Evolutionary conservation across 2,113 vertebrate genomes (phyloP), one percentile per base, ranked within the genome.

Genomic region (Oreotrochilus melanogaster): DNA sequence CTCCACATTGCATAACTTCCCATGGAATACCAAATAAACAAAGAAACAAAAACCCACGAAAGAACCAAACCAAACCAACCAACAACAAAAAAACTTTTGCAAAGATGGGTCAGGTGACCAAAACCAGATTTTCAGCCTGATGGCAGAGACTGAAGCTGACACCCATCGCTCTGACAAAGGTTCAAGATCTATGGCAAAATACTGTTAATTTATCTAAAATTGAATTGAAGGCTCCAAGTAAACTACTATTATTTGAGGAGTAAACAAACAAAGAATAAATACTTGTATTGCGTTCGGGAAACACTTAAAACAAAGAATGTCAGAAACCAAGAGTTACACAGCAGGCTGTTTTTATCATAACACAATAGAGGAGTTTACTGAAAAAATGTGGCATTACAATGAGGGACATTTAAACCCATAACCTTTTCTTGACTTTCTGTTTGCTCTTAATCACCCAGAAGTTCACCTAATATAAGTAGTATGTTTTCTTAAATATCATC

Each of bases 341-440:
- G 12, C 15, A 64, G 62, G 6, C 3, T 51, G 24, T 9, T 89
- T 84, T 87, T 61, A 31, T 78, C 60, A 75, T n/a, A 64, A 19
- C 28, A 28, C 42, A 69, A 86, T 86, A 48, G 39, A 94, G 27
- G 51, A 78, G 47, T 64, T 78, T 54, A n/a, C 33, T 27, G 60
- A 78, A 88, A 91, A 88, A 72, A 45, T 7, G 18, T 74, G n/a
- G 65, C 89, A 93, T 84, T 89, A 84, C 48, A 69, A 39, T 28
- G 39, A 87, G 39, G 30, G 78, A 72, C 30, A 84, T 53, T 92
- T 91, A 78, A 71, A 51, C 35, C n/a, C 65, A 51, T 79, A 95
- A 95, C 91, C 89, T 97, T 96, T 97, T 75, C 91, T 71, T 87
- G 93, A 92, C 87, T 89, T 89, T 94, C 73, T 93, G 30, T 89